Evolutionary conservation across 1,140 invertebrate species (phyloP).

Genomic region (Contarinia nasturtii): DNA sequence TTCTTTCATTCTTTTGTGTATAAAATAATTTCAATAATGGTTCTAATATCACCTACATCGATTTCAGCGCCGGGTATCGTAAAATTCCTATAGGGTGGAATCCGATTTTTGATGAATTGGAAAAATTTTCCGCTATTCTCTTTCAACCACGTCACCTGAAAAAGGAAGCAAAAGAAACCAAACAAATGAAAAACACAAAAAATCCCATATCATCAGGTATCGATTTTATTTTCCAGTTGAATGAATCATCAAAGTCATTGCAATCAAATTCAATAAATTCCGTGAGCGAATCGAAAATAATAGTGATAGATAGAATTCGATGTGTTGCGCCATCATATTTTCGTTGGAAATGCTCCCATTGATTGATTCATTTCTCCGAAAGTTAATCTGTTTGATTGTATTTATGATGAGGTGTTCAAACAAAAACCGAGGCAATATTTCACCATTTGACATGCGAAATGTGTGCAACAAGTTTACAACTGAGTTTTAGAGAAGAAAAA

Average conservation of each 20-base stretch:
- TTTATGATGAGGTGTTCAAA: too few species aligned
- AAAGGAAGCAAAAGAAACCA: not conserved
- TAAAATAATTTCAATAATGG: too few species aligned
- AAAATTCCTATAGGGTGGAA: slow-evolving; percentile 46
- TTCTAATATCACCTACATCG: slow-evolving; percentile 63
- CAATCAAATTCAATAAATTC: not conserved
- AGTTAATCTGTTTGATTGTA: too few species aligned
- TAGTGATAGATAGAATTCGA: too few species aligned
- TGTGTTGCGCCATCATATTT: too few species aligned
- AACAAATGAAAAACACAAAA: not conserved
- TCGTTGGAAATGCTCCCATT: too few species aligned
- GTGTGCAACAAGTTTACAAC: too few species aligned
- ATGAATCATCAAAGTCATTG: not conserved
- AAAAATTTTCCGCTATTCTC: slow-evolving; percentile 51
- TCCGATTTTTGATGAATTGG: slow-evolving; percentile 53
- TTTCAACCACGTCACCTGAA: slow-evolving; percentile 46
- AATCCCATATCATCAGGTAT: not conserved
- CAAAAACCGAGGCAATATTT: too few species aligned
- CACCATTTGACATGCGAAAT: too few species aligned
- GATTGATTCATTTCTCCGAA: too few species aligned
- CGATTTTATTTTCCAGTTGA: not conserved
- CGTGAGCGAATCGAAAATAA: not conserved
- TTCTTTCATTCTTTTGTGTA: too few species aligned
- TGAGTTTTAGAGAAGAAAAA: too few species aligned
- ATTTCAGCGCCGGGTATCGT: slow-evolving; percentile 44